Base-by-base conservation (phyloP, 2,888 invertebrate species). In the Acrocera orbiculus region DNA sequence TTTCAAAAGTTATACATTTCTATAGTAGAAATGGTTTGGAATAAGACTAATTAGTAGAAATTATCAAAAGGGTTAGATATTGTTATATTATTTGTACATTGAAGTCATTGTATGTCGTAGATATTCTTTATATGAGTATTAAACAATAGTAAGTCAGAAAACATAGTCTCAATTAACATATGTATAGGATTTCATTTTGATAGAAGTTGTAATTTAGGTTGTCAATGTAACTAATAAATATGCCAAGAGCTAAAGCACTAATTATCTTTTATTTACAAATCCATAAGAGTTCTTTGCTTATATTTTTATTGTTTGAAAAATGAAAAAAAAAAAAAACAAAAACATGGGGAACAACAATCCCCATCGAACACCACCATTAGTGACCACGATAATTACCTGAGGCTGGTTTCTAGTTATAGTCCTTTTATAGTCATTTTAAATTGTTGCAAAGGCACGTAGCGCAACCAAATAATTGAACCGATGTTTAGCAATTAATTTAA, bases 381-480 rank as follows among this genome's bases (percentile, higher is more conserved):
- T 45, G 45, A 45, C 45, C 45, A 45, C 45, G 43, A 41, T 44
- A 44, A 44, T 44, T 44, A 42, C 42, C 43, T 39, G 37, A 42
- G 40, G 42, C 37, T 37, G 37, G 38, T 36, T 42, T 42, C 39
- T 39, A 28, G 16, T 15, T 16, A 16, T 23, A 14, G 28, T 34
- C 28, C 34, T 27, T 27, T 33, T 33, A 20, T 11, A 23, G 28
- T 23, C 27, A 34, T 28, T 34, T 34, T 16, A 34, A 17, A 16
- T 7, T 16, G 14, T 28, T 10, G 31, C 24, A 20, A 14, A 26
- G 26, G 35, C 32, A 22, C 14, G 30, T n/a, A 39, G 25, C 36
- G 17, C 32, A 32, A 23, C 22, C 27, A 13, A 34, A 36, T 27
- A 39, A 35, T 34, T 39, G 38, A 42, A 40, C 42, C 37, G 42